Percentiles rank a stretch among this genome's conserved stretches.
Conservation (phyloP, 1,140 invertebrate species). For the Trichonephila inaurata region DNA sequence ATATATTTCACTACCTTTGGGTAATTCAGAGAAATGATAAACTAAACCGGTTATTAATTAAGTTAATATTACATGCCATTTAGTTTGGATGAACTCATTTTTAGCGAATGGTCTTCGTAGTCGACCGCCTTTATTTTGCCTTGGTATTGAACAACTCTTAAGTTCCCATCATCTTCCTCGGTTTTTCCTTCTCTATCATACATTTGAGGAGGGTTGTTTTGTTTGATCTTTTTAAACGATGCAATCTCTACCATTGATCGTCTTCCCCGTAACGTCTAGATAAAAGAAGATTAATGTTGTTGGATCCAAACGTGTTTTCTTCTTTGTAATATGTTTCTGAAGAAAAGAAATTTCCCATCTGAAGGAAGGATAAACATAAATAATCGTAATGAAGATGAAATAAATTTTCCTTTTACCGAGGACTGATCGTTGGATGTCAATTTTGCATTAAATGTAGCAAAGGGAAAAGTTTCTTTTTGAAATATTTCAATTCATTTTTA, state of each 20-base stretch:
- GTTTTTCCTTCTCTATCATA: constrained; percentile 47
- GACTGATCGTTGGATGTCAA: no score
- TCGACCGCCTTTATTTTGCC: not conserved
- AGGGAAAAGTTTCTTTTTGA: no score
- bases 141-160: not conserved
- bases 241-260: constrained; percentile 66
- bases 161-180: not conserved
- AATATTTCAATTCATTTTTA: no score
- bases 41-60: constrained; percentile 1
- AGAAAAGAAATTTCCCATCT: constrained; percentile 33
- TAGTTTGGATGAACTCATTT: not conserved
- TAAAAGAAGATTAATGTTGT: constrained; percentile 73
- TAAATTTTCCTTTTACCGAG: not conserved
- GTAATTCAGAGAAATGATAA: not conserved
- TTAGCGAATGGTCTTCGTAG: not conserved
- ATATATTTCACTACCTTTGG: not conserved
- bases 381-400: constrained; percentile 32
- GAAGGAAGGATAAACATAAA: constrained; percentile 8
- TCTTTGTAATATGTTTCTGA: constrained; percentile 27
- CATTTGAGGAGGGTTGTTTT: constrained; percentile 67
- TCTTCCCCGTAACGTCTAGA: constrained; percentile 29
- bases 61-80: not conserved
- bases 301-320: constrained; percentile 56
- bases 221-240: constrained; percentile 73
- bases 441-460: no score